Evolutionary conservation across 2,888 invertebrate genomes (phyloP).

Genomic region (Buathra laborator): DNA sequence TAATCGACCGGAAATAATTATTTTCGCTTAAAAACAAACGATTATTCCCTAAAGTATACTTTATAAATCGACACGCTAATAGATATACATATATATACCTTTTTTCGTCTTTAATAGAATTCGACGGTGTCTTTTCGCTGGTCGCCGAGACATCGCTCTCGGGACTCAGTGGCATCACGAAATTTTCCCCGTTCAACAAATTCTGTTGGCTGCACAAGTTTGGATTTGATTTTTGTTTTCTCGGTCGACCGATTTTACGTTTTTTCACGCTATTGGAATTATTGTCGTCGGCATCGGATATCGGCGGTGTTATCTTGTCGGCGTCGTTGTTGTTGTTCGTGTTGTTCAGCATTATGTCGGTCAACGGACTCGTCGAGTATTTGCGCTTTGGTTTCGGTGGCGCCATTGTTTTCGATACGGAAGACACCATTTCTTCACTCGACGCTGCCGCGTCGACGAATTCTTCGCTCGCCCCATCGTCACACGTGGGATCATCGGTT

Average conservation of each 20-base stretch:
- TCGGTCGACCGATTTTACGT: constrained; percentile 78
- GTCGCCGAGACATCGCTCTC: constrained; percentile 84
- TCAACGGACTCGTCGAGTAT: constrained; percentile 78
- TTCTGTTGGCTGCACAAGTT: constrained; percentile 74
- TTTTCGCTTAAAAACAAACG: background rate
- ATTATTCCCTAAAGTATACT: constrained; percentile 22
- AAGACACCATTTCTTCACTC: constrained; percentile 68
- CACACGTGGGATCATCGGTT: constrained; percentile 55
- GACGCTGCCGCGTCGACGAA: background rate
- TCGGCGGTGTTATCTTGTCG: constrained; percentile 66
- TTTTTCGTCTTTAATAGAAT: constrained; percentile 80
- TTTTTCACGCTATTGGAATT: constrained; percentile 73
- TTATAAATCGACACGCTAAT: background rate
- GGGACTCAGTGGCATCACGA: constrained; percentile 84
- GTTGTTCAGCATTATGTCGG: constrained; percentile 79
- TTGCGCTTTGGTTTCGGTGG: constrained; percentile 78
- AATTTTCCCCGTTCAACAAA: constrained; percentile 81
- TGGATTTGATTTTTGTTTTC: constrained; percentile 75
- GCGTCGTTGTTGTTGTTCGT: constrained; percentile 81
- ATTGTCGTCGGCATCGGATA: constrained; percentile 70
- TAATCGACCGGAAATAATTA: background rate
- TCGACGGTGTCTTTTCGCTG: constrained; percentile 80
- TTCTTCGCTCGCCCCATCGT: constrained; percentile 11
- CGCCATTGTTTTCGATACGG: constrained; percentile 76
- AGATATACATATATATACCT: constrained; percentile 74